Conservation (phyloP, 2,113 vertebrate species). For the Reinhardtius hippoglossoides region DNA sequence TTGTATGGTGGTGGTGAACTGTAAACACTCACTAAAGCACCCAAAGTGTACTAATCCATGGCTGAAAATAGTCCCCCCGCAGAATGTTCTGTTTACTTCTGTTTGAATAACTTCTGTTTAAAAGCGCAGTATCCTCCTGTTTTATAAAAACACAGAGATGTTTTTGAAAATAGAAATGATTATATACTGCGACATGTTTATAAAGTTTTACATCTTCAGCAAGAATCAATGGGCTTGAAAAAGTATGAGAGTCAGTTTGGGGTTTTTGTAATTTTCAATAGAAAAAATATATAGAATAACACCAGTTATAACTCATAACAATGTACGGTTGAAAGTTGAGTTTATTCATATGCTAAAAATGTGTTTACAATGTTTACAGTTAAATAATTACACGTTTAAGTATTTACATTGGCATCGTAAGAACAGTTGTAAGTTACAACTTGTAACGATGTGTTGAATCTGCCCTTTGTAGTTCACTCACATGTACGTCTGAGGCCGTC, state of each 20-base stretch:
- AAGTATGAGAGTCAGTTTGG: neutral
- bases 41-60: neutral
- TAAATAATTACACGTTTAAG: too few species aligned
- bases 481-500: too few species aligned
- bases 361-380: too few species aligned
- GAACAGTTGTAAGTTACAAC: too few species aligned
- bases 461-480: too few species aligned
- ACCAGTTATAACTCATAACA: neutral
- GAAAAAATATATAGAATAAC: slow-evolving; percentile 5
- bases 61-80: neutral
- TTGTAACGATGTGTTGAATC: too few species aligned
- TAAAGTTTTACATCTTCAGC: neutral
- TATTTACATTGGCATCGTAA: too few species aligned
- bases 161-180: slow-evolving; percentile 3
- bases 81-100: neutral
- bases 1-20: neutral
- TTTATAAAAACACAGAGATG: neutral
- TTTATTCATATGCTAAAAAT: too few species aligned
- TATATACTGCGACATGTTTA: neutral
- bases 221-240: neutral
- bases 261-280: neutral
- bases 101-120: neutral
- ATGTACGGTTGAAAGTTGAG: too few species aligned
- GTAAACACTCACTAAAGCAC: neutral
- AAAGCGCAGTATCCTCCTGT: neutral